These are phyloP conservation scores for Boloria selene DNA, from an alignment of 2,888 invertebrate species.

Conservation along the genomic window DNA sequence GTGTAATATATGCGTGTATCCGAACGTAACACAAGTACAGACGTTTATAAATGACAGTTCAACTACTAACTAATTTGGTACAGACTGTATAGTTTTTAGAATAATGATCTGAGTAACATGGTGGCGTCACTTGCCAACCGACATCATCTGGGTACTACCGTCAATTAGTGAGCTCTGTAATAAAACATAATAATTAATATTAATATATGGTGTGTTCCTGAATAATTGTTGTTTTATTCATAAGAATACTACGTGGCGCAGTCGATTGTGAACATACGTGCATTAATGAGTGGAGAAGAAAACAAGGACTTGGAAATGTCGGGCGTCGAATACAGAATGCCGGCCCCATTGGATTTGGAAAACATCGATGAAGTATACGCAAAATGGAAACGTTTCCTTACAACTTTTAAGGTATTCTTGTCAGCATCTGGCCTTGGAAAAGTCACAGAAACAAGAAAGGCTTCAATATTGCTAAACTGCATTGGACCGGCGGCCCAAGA, in stretches of 20 bases:
- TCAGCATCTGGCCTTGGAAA: slow-evolving; percentile 9
- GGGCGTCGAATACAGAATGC: slow-evolving; percentile 1
- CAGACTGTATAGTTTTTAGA: too few species aligned
- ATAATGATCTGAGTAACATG: too few species aligned
- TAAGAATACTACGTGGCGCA: slow-evolving; percentile 1
- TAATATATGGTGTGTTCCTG: too few species aligned
- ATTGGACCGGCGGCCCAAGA: slow-evolving; percentile 1
- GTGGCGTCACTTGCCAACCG: too few species aligned
- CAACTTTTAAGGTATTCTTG: slow-evolving; percentile 1
- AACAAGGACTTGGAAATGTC: not conserved
- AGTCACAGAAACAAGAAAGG: slow-evolving; percentile 11
- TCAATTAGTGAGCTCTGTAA: too few species aligned
- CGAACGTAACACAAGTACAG: too few species aligned
- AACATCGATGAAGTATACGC: not conserved
- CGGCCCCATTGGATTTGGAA: not conserved
- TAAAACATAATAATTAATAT: too few species aligned
- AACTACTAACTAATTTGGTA: too few species aligned
- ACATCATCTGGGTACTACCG: too few species aligned
- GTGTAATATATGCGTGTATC: too few species aligned
- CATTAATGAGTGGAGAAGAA: not conserved
- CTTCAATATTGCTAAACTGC: slow-evolving; percentile 9
- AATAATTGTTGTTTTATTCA: too few species aligned
- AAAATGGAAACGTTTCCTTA: slow-evolving; percentile 4
- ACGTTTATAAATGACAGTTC: too few species aligned
- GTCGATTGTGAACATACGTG: not conserved